Base-by-base conservation (phyloP, 2,888 invertebrate genomes). In the Cybosia mesomella region DNA sequence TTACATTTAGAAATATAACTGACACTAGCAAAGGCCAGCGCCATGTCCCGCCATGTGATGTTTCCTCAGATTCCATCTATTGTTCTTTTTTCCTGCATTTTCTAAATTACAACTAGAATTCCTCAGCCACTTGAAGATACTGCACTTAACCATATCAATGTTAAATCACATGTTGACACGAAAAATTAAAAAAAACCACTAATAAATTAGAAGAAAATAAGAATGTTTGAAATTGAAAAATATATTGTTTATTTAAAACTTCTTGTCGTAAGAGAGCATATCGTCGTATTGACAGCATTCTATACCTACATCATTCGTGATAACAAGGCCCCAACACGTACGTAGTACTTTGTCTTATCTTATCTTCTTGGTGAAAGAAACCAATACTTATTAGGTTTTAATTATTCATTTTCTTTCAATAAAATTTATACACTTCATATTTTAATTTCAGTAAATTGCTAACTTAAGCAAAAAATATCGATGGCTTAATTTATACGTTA, bases 321-420 rank as follows among this genome's bases (percentile, higher is more conserved):
- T 94, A 94, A 93, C 94, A 85, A 86, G 87, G 82, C 87, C 85
- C 82, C 85, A 85, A 84, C 87, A 87, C 87, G 85, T 89, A 87
- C 87, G 85, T 89, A 83, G 82, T 89, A 91, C 89, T 91, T 92
- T 87, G 90, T 88, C 88, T 93, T 93, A 94, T 94, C 94, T 93
- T 92, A 94, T 94, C 94, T 81, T 83, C 72, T 71, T 70, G 70
- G 83, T 85, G 86, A 88, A 89, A 90, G 89, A 87, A 89, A 84
- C 85, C 82, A 83, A 85, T 84, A 58, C 18, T 24, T 58, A 82
- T 76, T 76, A 79, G 67, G 75, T 72, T 69, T 66, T 76, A 74
- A 76, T 81, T 73, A 66, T 73, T 72, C 43, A 9, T 66, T 28
- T 57, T 66, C 54, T 60, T 53, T 34, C 5, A 32, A 28, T 28